Conservation (phyloP, 2,797 vertebrate species). For the Microcaecilia unicolor region DNA sequence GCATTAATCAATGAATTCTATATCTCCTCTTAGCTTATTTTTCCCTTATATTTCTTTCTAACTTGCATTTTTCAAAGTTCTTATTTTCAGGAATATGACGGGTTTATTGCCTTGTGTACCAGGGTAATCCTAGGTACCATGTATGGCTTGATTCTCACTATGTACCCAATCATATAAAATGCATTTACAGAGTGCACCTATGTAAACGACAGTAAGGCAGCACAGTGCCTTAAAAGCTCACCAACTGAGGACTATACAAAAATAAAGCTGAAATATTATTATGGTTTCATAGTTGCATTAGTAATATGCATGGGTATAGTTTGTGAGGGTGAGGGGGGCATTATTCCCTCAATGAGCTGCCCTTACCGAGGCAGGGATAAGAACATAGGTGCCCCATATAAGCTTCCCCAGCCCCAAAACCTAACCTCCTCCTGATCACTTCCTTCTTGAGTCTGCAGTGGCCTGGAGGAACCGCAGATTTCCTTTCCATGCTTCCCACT, state of each 20-base stretch:
- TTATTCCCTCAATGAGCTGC: too few relatives aligned
- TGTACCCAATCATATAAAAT: constrained; percentile 13
- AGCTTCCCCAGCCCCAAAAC: too few relatives aligned
- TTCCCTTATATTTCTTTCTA: constrained; percentile 9
- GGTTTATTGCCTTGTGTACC: constrained; percentile 15
- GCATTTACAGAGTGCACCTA: constrained; percentile 20
- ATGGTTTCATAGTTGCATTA: constrained; percentile 43
- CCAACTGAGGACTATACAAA: constrained; percentile 50
- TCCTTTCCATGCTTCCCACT: too few relatives aligned
- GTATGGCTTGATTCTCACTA: constrained; percentile 10
- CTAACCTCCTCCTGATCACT: too few relatives aligned
- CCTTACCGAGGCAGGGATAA: too few relatives aligned
- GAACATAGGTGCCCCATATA: too few relatives aligned
- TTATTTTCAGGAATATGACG: constrained; percentile 14
- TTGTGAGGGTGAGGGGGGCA: too few relatives aligned
- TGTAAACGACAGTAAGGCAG: constrained; percentile 25
- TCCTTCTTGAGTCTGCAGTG: too few relatives aligned
- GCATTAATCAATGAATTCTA: constrained; percentile 12
- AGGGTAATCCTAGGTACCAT: constrained; percentile 1
- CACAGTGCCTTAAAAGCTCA: constrained; percentile 23
- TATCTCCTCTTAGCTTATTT: constrained; percentile 10
- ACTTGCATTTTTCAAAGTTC: background rate
- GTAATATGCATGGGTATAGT: too few relatives aligned
- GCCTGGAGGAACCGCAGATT: too few relatives aligned
- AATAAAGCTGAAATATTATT: constrained; percentile 41